A percentile compares a stretch with the other conserved stretches of the same genome.
phyloP scores from a whole-genome alignment of 2,888 invertebrate species.

The Entomobrya proxima region DNA sequence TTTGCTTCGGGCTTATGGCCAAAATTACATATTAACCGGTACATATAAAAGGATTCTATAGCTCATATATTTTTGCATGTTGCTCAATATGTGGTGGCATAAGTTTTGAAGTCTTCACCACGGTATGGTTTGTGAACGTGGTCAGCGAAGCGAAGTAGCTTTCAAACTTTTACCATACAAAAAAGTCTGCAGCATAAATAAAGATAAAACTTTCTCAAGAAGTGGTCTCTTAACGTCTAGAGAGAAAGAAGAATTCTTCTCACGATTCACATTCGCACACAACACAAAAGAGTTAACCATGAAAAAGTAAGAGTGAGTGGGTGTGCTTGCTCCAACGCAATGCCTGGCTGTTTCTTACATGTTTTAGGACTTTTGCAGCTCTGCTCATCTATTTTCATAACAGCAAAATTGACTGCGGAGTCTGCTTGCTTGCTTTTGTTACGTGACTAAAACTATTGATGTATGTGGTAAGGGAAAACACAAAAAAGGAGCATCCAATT shows the following conservation, averaged over 20 bases:
- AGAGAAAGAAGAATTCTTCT: constrained; percentile 15
- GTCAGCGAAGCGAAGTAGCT: not conserved
- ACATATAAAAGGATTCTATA: not conserved
- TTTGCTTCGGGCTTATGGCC: not conserved
- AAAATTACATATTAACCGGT: not conserved
- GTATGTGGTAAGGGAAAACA: too few relatives aligned
- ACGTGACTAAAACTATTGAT: not conserved
- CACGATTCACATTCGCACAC: constrained; percentile 26
- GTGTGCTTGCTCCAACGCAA: not conserved
- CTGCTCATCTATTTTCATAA: not conserved
- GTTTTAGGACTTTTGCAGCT: not conserved
- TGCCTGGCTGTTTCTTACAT: not conserved
- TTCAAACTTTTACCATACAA: constrained; percentile 7
- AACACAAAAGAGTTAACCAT: constrained; percentile 6
- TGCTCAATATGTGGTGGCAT: not conserved
- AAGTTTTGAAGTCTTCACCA: not conserved
- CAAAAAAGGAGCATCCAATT: too few relatives aligned
- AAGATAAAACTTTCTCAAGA: constrained; percentile 2
- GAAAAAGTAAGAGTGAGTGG: constrained; percentile 23
- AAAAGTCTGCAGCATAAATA: not conserved
- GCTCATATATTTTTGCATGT: not conserved
- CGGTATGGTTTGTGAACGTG: not conserved
- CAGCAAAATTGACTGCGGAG: not conserved
- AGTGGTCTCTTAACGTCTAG: not conserved
- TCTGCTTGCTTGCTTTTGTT: not conserved